A percentile compares a stretch with the other conserved stretches of the same genome.
phyloP scores from a whole-genome alignment of 1,140 invertebrate species.

The Delia radicum region DNA sequence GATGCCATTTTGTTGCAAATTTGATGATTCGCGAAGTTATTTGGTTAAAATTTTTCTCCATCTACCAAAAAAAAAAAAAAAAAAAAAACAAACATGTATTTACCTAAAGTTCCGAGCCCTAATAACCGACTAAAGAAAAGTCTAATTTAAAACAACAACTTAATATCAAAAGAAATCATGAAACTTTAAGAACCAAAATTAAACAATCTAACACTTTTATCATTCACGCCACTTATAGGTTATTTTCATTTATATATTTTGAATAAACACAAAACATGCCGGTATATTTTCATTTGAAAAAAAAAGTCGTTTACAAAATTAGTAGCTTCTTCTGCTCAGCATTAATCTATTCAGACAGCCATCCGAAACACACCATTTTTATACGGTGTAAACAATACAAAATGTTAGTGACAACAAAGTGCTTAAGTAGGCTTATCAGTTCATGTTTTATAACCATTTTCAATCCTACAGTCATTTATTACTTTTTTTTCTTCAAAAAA shows the following conservation, averaged over 20 bases:
- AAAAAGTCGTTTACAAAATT: background rate
- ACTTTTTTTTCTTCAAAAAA: background rate
- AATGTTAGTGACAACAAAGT: background rate
- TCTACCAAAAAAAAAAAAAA: no score
- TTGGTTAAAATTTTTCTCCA: background rate
- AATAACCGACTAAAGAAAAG: no score
- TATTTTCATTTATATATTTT: background rate
- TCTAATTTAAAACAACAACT: background rate
- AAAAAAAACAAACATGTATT: background rate
- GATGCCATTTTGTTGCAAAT: no score
- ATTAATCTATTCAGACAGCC: background rate
- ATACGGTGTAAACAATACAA: background rate
- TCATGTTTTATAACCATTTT: background rate
- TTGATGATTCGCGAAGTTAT: background rate
- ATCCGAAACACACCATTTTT: background rate
- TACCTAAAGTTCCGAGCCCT: no score
- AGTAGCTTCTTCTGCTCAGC: slow-evolving; percentile 2
- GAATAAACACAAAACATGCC: background rate
- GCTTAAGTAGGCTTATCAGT: background rate
- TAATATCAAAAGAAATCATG: background rate
- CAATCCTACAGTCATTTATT: background rate
- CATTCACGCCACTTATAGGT: background rate
- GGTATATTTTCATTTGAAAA: background rate
- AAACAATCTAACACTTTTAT: background rate
- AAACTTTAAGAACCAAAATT: background rate